Evolutionary conservation across 2,113 vertebrate species (phyloP).

Genomic region (Butastur rufipennis): DNA sequence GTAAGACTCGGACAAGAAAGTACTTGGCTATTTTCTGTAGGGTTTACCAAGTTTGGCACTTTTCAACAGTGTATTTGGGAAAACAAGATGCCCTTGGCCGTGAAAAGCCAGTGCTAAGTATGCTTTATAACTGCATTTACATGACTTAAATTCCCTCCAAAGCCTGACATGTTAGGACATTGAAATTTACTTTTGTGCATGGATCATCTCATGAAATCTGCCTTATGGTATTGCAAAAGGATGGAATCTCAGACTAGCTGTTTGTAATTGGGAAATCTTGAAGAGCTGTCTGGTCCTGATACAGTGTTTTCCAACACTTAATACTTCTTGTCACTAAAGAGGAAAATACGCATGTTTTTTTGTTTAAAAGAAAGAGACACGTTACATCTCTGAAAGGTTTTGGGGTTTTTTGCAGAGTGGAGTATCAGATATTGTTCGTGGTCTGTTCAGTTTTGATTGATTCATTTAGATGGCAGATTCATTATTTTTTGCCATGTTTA

Average conservation of each 20-base stretch:
- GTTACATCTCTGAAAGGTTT: not conserved
- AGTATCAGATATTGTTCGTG: not conserved
- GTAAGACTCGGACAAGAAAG: not conserved
- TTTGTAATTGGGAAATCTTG: not conserved
- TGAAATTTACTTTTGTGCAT: not conserved
- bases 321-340: not conserved
- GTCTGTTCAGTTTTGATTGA: not conserved
- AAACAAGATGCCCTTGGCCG: conserved; percentile 26
- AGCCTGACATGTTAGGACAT: not conserved
- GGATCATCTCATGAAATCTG: not conserved
- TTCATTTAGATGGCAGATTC: not conserved
- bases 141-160: not conserved
- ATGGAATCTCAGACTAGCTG: not conserved
- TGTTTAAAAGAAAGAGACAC: not conserved
- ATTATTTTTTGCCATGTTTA: not conserved
- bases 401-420: not conserved
- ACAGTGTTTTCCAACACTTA: not conserved
- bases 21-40: not conserved
- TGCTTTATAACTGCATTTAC: conserved; percentile 13
- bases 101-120: conserved; percentile 21
- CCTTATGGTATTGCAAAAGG: not conserved
- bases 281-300: not conserved
- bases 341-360: not conserved
- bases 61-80: conserved; percentile 10
- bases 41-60: conserved; percentile 4